Conservation (phyloP, 2,888 invertebrate species). For the Monopis laevigella region DNA sequence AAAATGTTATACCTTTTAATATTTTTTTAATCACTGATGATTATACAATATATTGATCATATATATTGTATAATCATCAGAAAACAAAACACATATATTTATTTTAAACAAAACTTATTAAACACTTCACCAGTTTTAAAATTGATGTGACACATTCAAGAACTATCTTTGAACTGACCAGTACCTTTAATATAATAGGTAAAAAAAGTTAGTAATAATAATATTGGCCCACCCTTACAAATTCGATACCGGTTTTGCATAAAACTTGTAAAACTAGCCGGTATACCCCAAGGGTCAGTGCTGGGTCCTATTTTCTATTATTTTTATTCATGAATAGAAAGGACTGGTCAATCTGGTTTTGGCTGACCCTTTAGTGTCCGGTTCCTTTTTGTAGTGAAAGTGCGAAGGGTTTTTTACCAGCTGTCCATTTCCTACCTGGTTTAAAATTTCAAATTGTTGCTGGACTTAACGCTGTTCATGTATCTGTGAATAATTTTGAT, state of each 20-base stretch:
- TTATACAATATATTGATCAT: too few relatives aligned
- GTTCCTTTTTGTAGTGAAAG: conserved; percentile 33
- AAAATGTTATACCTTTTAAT: too few relatives aligned
- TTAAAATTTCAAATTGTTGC: too few relatives aligned
- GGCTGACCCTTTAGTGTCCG: conserved; percentile 58
- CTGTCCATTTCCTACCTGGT: conserved; percentile 4
- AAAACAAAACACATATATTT: too few relatives aligned
- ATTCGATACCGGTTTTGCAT: conserved; percentile 43
- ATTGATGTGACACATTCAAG: conserved; percentile 22
- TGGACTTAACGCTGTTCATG: too few relatives aligned
- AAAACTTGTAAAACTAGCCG: conserved; percentile 46
- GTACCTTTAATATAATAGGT: conserved; percentile 23
- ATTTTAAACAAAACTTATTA: too few relatives aligned
- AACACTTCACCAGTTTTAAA: too few relatives aligned
- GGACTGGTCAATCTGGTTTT: conserved; percentile 62
- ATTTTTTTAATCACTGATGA: too few relatives aligned
- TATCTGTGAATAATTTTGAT: too few relatives aligned
- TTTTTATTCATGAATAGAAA: conserved; percentile 33
- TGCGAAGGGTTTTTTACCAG: conserved; percentile 21
- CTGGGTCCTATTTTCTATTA: conserved; percentile 44
- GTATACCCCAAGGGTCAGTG: conserved; percentile 55
- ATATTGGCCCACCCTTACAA: conserved; percentile 40
- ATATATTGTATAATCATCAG: too few relatives aligned
- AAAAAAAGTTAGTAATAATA: conserved; percentile 19
- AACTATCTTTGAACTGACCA: conserved; percentile 48